Base-by-base conservation (phyloP, 2,888 invertebrate genomes). In the Agapetus fuscipes region DNA sequence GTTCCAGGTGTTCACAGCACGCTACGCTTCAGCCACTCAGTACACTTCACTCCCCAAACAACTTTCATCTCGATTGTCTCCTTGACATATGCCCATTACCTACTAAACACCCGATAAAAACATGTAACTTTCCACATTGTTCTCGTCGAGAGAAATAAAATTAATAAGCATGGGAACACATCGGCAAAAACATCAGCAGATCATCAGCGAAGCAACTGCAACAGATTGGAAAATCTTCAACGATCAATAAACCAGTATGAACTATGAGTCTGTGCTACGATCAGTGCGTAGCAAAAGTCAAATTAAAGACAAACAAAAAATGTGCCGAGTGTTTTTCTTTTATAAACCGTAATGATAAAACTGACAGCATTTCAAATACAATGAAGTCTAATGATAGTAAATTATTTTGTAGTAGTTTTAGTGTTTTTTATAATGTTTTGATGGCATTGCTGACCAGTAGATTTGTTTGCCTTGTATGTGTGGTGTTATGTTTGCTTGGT, bases 151-250 rank as follows among this genome's bases (percentile, higher is more conserved):
- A 12, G 15, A 27, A 37, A 26, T 27, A 27, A 34, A n/a, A n/a
- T n/a, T n/a, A n/a, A n/a, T n/a, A n/a, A n/a, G 30, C 25, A 46
- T 47, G 46, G 39, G 44, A 47, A 44, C 17, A 28, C 53, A 57
- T 59, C 61, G 53, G 53, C 54, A 58, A 66, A 64, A 57, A 65
- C 63, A 67, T 54, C 54, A 25, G 33, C 26, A 13, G 30, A 10
- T 9, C 11, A 14, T 28, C 13, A 32, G 10, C 3, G 5, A 12
- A 30, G n/a, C 14, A 25, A 20, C 4, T 17, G n/a, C n/a, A n/a
- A n/a, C n/a, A n/a, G n/a, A n/a, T n/a, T n/a, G n/a, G n/a, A n/a
- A n/a, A n/a, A n/a, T n/a, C n/a, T n/a, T n/a, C n/a, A n/a, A n/a
- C n/a, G n/a, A n/a, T n/a, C n/a, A n/a, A n/a, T n/a, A n/a, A n/a